Evolutionary conservation across 2,888 invertebrate genomes (phyloP), one percentile per base, ranked within the genome.

Genomic region (Lypha dubia): DNA sequence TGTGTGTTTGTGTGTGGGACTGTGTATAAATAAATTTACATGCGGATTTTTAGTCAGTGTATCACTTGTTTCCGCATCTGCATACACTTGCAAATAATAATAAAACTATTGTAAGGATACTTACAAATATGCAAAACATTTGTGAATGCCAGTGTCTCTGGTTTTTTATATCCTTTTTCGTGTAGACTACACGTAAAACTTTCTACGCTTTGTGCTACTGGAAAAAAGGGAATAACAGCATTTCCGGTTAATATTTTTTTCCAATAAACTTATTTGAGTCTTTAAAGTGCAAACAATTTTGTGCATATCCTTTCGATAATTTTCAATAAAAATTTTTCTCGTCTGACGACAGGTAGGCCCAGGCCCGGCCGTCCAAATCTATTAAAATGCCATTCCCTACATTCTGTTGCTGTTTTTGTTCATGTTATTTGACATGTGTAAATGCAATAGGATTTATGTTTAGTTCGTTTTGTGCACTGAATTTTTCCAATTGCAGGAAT

Each of bases 1-100:
- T 6, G 24, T 41, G 32, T 32, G 32, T 32, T 32, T 32, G 32
- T 6, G 35, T 38, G 38, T 11, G 22, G 44, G 20, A 20, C 22
- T 67, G 38, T 67, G 67, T 17, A 77, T 74, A 83, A 68, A 79
- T 83, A 53, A 83, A 79, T 74, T 74, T 63, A 70, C 74, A 74
- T 79, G 79, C 65, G 75, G 68, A 79, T 79, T 79, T n/a, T 79
- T 51, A 38, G 28, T 41, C 73, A 74, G 74, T 13, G 17, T 79
- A 73, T 51, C 62, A 83, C 62, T 67, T 67, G 67, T 65, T 65
- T 49, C 46, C 63, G 5, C 62, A 68, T 20, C 63, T 63, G 63
- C 32, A 56, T 79, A 46, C 73, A 70, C 49, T 49, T 70, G 60
- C 70, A 44, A 63, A 71, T 70, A 56, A 71, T 70, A 56, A 63